A percentile compares a stretch with the other conserved stretches of the same genome.
Conservation (phyloP, 2,888 invertebrate genomes). For the Isoperla grammatica region DNA sequence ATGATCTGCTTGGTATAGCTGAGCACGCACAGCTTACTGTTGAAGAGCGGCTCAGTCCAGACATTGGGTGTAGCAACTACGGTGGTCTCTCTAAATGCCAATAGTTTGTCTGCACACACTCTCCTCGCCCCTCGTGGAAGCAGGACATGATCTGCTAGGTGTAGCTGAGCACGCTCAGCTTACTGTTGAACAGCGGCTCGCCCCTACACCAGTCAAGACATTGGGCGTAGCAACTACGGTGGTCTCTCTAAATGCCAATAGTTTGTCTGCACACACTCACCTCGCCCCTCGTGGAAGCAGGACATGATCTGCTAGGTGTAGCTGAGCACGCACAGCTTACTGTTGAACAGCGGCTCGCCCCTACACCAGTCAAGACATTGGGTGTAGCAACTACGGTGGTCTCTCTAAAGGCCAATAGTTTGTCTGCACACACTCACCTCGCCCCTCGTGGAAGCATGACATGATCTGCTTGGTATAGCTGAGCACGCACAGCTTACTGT, state of each 20-base stretch:
- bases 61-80: slow-evolving; percentile 77
- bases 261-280: too few species aligned
- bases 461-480: slow-evolving; percentile 70
- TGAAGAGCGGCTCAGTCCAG: slow-evolving; percentile 68
- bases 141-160: slow-evolving; percentile 72
- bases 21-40: slow-evolving; percentile 61
- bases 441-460: slow-evolving; percentile 74
- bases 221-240: slow-evolving; percentile 75
- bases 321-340: slow-evolving; percentile 61
- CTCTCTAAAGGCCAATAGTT: too few species aligned
- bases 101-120: slow-evolving; percentile 11
- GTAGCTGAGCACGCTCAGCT: slow-evolving; percentile 64
- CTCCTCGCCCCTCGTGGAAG: slow-evolving; percentile 69
- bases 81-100: too few species aligned
- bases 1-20: slow-evolving; percentile 70
- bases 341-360: slow-evolving; percentile 63
- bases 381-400: slow-evolving; percentile 79
- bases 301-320: slow-evolving; percentile 70
- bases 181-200: slow-evolving; percentile 59
- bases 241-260: too few species aligned
- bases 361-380: slow-evolving; percentile 78
- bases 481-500: slow-evolving; percentile 61
- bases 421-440: too few species aligned
- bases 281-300: slow-evolving; percentile 75
- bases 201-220: slow-evolving; percentile 82